A percentile compares a stretch with the other conserved stretches of the same genome.
phyloP scores from a whole-genome alignment of 2,797 vertebrate species.

The Parauchenoglanis punctatus region DNA sequence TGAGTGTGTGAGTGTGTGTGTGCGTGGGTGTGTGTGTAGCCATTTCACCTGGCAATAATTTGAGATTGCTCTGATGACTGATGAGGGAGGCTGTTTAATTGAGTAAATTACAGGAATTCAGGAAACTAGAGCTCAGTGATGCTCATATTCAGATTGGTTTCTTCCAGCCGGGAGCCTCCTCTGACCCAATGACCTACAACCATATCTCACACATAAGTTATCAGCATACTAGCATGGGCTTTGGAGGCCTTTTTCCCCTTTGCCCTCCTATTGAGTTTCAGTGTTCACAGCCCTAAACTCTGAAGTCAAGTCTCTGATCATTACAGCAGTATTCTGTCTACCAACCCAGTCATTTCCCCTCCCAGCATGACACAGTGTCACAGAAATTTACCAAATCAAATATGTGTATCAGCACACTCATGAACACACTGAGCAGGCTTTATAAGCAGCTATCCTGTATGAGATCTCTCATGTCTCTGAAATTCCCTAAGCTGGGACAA shows the following conservation, averaged over 20 bases:
- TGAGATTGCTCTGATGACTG: slow-evolving; percentile 66
- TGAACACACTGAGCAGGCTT: slow-evolving; percentile 29
- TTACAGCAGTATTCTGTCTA: slow-evolving; percentile 15
- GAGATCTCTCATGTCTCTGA: neutral
- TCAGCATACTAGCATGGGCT: slow-evolving; percentile 68
- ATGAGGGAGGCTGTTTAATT: slow-evolving; percentile 67
- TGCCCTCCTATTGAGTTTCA: slow-evolving; percentile 27
- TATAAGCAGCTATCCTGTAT: neutral
- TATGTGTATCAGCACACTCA: slow-evolving; percentile 9
- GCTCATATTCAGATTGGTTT: slow-evolving; percentile 40
- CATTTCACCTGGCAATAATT: slow-evolving; percentile 69
- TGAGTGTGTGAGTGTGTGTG: neutral
- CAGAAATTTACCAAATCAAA: slow-evolving; percentile 24
- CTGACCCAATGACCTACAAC: slow-evolving; percentile 64
- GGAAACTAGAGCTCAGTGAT: slow-evolving; percentile 65
- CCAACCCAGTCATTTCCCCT: neutral
- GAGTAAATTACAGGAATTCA: slow-evolving; percentile 72
- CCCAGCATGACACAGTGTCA: slow-evolving; percentile 5
- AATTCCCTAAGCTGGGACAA: slow-evolving; percentile 6
- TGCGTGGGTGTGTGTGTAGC: slow-evolving; percentile 21
- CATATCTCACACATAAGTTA: slow-evolving; percentile 73
- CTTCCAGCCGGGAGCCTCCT: slow-evolving; percentile 51
- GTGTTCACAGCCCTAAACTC: neutral
- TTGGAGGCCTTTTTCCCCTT: slow-evolving; percentile 38
- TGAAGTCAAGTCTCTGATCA: slow-evolving; percentile 11